Percentiles rank a stretch among this genome's conserved stretches.
Evolutionary conservation across 2,113 vertebrate genomes (phyloP).

Genomic region (Octodon degus): DNA sequence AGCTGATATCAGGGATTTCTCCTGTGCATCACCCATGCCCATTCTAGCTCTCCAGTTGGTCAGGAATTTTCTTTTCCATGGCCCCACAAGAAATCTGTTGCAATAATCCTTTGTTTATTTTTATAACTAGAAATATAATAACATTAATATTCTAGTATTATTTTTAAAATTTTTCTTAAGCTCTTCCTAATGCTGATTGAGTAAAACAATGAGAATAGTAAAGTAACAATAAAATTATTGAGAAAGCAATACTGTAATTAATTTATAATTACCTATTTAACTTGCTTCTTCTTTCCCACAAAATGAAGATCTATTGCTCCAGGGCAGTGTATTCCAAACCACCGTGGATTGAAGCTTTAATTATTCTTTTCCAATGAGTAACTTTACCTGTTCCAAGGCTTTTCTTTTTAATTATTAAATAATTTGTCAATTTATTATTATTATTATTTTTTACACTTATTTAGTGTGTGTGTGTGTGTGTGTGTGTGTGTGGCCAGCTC

Average conservation of each 20-base stretch:
- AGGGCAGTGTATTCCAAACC: neutral
- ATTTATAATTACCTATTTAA: neutral
- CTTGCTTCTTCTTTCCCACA: neutral
- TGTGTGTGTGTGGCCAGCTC: no score
- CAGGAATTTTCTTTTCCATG: neutral
- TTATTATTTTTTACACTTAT: neutral
- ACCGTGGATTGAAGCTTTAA: neutral
- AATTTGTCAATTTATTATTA: neutral
- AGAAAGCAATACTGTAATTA: neutral
- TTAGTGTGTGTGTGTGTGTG: no score
- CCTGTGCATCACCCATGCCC: fast-evolving
- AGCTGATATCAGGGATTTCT: neutral
- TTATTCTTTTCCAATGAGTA: neutral
- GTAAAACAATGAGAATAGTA: neutral
- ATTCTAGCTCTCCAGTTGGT: neutral
- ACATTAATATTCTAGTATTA: neutral
- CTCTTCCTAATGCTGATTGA: neutral
- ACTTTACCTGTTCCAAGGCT: neutral
- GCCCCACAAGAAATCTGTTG: fast-evolving
- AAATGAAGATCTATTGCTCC: neutral
- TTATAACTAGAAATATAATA: neutral
- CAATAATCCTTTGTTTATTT: neutral
- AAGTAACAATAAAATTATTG: neutral
- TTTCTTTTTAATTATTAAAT: neutral
- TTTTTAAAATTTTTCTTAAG: neutral